These are phyloP conservation scores for Labroides dimidiatus DNA, from an alignment of 2,797 vertebrate species.

Conservation along the genomic window DNA sequence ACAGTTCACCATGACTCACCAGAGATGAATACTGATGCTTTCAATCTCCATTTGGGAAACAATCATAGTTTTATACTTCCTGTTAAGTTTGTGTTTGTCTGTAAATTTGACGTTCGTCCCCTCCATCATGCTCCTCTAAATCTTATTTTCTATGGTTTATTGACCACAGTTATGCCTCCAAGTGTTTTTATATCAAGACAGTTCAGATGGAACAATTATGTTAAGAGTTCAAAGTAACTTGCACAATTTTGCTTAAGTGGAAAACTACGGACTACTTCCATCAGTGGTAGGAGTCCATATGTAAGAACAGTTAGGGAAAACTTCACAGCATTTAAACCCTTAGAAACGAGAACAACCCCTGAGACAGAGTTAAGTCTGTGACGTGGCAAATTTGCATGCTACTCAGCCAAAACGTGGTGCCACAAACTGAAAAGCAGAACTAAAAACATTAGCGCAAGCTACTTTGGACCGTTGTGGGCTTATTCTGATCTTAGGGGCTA, in stretches of 20 bases:
- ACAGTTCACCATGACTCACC: constrained; percentile 24
- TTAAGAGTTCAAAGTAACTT: constrained; percentile 7
- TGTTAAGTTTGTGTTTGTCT: constrained; percentile 25
- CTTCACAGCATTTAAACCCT: constrained; percentile 47
- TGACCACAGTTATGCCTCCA: constrained; percentile 21
- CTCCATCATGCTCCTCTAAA: constrained; percentile 46
- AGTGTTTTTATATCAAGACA: constrained; percentile 21
- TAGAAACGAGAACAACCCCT: constrained; percentile 32
- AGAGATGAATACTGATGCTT: constrained; percentile 33
- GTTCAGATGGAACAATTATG: constrained; percentile 33
- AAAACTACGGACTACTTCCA: constrained; percentile 18
- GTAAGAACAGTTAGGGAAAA: constrained; percentile 16
- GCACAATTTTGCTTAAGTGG: background rate
- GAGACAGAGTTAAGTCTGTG: constrained; percentile 13
- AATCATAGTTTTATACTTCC: constrained; percentile 33
- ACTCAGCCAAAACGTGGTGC: constrained; percentile 22
- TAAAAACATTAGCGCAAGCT: constrained; percentile 32
- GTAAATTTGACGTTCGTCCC: constrained; percentile 24
- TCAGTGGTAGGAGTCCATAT: constrained; percentile 28
- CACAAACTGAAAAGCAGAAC: constrained; percentile 29
- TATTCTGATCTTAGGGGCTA: constrained; percentile 16
- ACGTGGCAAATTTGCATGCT: constrained; percentile 45
- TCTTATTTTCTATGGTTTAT: constrained; percentile 25
- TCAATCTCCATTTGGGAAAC: constrained; percentile 14
- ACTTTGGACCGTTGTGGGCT: constrained; percentile 32